Conservation (phyloP, 2,113 vertebrate species). For the Poeciliopsis turrubarensis region DNA sequence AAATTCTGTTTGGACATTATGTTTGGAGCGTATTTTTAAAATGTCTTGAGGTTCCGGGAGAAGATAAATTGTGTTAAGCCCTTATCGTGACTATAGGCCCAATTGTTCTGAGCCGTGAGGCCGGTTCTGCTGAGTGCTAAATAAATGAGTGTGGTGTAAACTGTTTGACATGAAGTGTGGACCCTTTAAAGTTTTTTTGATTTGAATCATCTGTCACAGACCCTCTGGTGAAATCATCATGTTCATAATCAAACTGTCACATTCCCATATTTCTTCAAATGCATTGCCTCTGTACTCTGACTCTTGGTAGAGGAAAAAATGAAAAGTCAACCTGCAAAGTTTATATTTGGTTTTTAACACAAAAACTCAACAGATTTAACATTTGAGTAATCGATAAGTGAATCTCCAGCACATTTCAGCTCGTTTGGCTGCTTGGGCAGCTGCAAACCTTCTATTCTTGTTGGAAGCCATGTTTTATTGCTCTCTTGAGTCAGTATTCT, state of each 20-base stretch:
- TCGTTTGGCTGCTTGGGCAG: too few species aligned
- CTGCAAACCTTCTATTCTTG: too few species aligned
- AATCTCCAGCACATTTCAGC: too few species aligned
- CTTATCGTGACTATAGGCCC: background rate
- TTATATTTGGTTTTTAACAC: background rate
- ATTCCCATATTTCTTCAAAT: conserved; percentile 8
- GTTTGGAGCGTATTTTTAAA: conserved; percentile 20
- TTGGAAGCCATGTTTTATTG: too few species aligned
- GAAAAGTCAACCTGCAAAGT: conserved; percentile 5
- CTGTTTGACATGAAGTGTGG: conserved; percentile 32
- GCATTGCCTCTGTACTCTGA: background rate
- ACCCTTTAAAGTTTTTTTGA: conserved; percentile 26
- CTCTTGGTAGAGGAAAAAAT: background rate
- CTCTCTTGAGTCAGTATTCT: too few species aligned
- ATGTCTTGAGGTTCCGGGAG: conserved; percentile 16
- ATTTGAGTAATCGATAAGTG: background rate
- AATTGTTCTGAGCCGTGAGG: conserved; percentile 25
- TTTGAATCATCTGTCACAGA: conserved; percentile 56
- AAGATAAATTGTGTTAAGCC: conserved; percentile 21
- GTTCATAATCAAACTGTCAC: conserved; percentile 32
- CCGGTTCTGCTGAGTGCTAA: conserved; percentile 17
- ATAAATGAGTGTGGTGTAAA: conserved; percentile 43
- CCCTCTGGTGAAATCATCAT: conserved; percentile 35
- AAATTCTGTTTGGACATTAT: conserved; percentile 29
- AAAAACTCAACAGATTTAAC: background rate